Percentiles rank a stretch among this genome's conserved stretches.
These are phyloP conservation scores for Eulemur coronatus DNA, from an alignment of 2,797 vertebrate species.

Conservation along the genomic window DNA sequence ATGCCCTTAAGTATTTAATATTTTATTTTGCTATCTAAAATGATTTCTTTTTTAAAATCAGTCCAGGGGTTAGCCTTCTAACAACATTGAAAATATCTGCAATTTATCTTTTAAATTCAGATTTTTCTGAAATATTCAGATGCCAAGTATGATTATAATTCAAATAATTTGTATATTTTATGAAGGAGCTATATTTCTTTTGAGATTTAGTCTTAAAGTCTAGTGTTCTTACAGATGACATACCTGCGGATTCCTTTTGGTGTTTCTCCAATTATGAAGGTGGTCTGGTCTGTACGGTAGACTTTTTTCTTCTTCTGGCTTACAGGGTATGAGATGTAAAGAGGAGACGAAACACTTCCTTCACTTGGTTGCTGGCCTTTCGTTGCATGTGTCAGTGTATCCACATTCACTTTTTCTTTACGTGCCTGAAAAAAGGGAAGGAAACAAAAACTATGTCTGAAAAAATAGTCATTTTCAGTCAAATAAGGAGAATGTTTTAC, in stretches of 20 bases:
- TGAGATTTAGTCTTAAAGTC: not conserved
- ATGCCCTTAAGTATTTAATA: not conserved
- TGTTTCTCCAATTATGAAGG: conserved; percentile 92
- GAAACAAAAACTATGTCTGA: conserved; percentile 28
- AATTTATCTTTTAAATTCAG: conserved; percentile 26
- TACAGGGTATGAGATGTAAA: conserved; percentile 84
- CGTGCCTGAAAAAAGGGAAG: conserved; percentile 75
- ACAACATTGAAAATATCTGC: conserved; percentile 15
- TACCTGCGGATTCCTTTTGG: conserved; percentile 91
- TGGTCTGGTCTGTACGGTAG: conserved; percentile 82
- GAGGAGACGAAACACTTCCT: conserved; percentile 39
- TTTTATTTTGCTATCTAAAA: not conserved
- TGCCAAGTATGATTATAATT: not conserved
- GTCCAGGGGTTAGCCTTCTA: not conserved
- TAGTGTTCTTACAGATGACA: not conserved
- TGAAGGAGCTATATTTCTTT: not conserved
- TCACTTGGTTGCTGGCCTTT: conserved; percentile 36
- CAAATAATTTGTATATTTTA: not conserved
- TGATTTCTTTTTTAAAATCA: not conserved
- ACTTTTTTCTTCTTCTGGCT: conserved; percentile 86
- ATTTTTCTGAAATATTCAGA: conserved; percentile 43
- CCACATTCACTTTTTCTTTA: conserved; percentile 19
- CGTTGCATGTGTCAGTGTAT: not conserved
- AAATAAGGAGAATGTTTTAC: not conserved
- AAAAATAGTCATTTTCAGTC: not conserved